These are phyloP conservation scores for Microctenopoma stevenorrisi DNA, from an alignment of 2,797 vertebrate genomes.

Conservation along the genomic window DNA sequence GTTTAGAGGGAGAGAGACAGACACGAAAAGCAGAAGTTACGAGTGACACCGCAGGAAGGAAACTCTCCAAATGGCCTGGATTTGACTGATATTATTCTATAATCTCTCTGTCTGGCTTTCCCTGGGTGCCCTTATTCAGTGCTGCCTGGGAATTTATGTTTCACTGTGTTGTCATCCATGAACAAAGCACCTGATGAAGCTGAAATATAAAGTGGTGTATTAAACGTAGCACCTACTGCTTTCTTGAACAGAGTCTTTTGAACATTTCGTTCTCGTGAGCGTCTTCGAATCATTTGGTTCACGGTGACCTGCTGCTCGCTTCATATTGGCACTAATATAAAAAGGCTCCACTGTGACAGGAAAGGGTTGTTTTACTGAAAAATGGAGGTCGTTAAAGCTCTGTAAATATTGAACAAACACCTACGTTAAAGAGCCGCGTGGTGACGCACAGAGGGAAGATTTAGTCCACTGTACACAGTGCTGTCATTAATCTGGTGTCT, in stretches of 20 bases:
- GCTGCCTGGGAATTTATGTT: constrained; percentile 44
- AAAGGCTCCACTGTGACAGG: not conserved
- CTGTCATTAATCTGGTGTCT: constrained; percentile 25
- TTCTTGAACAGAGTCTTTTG: not conserved
- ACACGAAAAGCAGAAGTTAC: constrained; percentile 28
- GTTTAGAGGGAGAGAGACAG: constrained; percentile 29
- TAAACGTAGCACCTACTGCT: not conserved
- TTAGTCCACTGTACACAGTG: not conserved
- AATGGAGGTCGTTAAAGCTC: constrained; percentile 31
- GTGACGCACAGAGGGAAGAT: constrained; percentile 39
- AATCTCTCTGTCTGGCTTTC: constrained; percentile 30
- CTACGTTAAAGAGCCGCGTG: constrained; percentile 31
- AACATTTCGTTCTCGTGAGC: constrained; percentile 9
- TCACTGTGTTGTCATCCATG: constrained; percentile 36
- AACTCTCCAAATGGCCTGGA: constrained; percentile 45
- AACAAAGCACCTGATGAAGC: constrained; percentile 18
- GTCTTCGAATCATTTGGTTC: not conserved
- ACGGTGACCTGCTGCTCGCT: not conserved
- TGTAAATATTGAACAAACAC: constrained; percentile 46
- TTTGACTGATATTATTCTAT: constrained; percentile 53
- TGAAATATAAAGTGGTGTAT: not conserved
- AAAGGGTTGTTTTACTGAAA: constrained; percentile 8
- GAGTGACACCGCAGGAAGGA: constrained; percentile 29
- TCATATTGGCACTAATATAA: constrained; percentile 12
- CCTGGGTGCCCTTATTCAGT: constrained; percentile 37